Conservation (phyloP, 2,113 vertebrate genomes). For the Cacatua alba region DNA sequence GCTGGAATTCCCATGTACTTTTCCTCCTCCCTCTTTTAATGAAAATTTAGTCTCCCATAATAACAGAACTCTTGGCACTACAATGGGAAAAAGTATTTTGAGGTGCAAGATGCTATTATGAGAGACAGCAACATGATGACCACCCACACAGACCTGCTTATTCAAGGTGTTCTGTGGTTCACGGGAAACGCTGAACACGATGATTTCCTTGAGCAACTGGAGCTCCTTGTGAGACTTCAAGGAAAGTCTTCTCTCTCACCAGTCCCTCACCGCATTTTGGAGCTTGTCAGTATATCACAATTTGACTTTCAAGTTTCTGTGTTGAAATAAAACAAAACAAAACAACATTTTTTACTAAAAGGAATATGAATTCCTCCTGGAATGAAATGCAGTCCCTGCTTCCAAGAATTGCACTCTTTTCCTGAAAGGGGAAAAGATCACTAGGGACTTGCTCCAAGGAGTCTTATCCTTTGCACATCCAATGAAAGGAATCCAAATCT, state of each 20-base stretch:
- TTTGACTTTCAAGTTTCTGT: not conserved
- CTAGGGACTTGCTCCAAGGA: not conserved
- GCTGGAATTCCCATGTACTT: not conserved
- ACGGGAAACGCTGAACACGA: rapidly evolving
- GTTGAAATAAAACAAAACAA: not conserved
- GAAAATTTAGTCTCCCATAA: not conserved
- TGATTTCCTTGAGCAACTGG: not conserved
- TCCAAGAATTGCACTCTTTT: not conserved
- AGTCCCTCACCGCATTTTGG: not conserved
- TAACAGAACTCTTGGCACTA: not conserved
- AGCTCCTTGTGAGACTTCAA: not conserved
- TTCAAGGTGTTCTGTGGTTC: not conserved
- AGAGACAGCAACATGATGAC: not conserved
- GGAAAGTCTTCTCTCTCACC: not conserved
- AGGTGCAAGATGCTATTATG: not conserved
- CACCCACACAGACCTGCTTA: not conserved
- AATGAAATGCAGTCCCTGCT: not conserved
- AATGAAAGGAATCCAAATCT: slow-evolving; percentile 1
- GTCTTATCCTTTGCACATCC: not conserved
- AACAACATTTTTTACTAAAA: not conserved
- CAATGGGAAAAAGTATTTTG: not conserved
- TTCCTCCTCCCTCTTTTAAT: not conserved
- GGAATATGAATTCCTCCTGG: not conserved
- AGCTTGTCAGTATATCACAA: not conserved
- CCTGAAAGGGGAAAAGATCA: not conserved